Base-by-base conservation (phyloP, 2,113 vertebrate genomes). In the Brienomyrus longianalis region DNA sequence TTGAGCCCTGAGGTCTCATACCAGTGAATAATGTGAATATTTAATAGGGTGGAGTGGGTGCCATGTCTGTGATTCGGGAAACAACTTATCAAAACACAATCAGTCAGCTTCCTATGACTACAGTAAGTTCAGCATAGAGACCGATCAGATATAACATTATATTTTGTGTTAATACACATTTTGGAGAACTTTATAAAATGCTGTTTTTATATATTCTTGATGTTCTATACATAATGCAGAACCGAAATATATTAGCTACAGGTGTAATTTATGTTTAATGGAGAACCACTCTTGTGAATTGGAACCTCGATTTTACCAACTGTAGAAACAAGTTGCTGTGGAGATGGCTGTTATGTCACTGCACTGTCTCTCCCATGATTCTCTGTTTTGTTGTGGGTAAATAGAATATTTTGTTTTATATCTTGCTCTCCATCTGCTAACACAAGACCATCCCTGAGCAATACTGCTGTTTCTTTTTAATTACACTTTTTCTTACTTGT, bases 381-480 rank as follows among this genome's bases (percentile, higher is more conserved):
- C 50, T 56, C 50, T 47, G 51, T 35, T n/a, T 86, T 13, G 54
- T 70, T 19, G n/a, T 51, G 19, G 27, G 43, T 66, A 51, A 85
- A 48, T 51, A 70, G 74, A 51, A 84, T 84, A 27, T 59, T 48
- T 89, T 56, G 27, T 35, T 54, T 39, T 48, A 39, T 48, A 43
- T 88, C 35, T 13, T 45, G 10, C 48, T 51, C 66, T 87, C 85
- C 51, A 56, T 50, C n/a, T 45, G 85, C 48, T 51, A 87, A 87
- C 19, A 39, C 6, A 86, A 86, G 59, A 59, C 35, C 3, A 86
- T 50, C 70, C 56, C 51, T 50, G 89, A 77, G 86, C 93, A 94
- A 94, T 47, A 96, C 95, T 96, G 94, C 95, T 96, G 96, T 96
- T 88, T 15, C 35, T 85, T 48, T 50, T 19, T n/a, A 54, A n/a